Percentiles rank a stretch among this genome's conserved stretches.
Evolutionary conservation across 2,797 vertebrate species (phyloP).

Genomic region (Syngnathus acus): DNA sequence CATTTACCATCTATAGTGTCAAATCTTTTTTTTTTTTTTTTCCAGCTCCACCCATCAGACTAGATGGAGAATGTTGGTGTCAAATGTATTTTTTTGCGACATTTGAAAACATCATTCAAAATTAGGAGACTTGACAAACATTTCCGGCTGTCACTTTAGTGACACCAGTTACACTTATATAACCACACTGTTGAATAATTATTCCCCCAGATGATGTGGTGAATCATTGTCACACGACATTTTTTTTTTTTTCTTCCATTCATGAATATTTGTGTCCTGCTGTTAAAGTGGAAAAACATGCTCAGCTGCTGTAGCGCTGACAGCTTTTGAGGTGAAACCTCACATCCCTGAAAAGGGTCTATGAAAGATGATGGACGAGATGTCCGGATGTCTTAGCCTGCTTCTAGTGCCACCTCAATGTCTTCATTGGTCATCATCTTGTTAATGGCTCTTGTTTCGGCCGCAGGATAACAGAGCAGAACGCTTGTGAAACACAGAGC

Average conservation of each 20-base stretch:
- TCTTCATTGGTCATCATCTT: constrained; percentile 36
- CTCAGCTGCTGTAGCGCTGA: constrained; percentile 51
- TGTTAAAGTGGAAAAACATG: constrained; percentile 43
- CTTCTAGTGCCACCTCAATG: constrained; percentile 24
- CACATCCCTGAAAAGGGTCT: constrained; percentile 28
- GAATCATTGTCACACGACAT: constrained; percentile 45
- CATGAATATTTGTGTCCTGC: constrained; percentile 52
- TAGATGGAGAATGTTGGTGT: background rate
- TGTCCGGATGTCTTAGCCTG: constrained; percentile 22
- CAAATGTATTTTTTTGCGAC: background rate
- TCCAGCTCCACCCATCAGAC: background rate
- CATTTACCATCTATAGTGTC: no score
- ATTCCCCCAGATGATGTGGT: constrained; percentile 40
- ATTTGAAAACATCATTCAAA: constrained; percentile 10
- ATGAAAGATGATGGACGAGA: constrained; percentile 35
- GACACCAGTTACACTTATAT: constrained; percentile 30
- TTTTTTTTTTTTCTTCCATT: constrained; percentile 36
- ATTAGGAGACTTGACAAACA: constrained; percentile 11
- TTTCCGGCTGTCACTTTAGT: constrained; percentile 15
- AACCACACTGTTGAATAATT: constrained; percentile 24
- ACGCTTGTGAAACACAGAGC: constrained; percentile 19
- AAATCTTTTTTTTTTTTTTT: background rate
- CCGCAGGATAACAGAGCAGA: constrained; percentile 29
- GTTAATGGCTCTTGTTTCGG: constrained; percentile 20
- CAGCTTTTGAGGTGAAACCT: constrained; percentile 39